These are phyloP conservation scores for Sebastes alutus DNA, from an alignment of 2,797 vertebrate species.

Conservation along the genomic window DNA sequence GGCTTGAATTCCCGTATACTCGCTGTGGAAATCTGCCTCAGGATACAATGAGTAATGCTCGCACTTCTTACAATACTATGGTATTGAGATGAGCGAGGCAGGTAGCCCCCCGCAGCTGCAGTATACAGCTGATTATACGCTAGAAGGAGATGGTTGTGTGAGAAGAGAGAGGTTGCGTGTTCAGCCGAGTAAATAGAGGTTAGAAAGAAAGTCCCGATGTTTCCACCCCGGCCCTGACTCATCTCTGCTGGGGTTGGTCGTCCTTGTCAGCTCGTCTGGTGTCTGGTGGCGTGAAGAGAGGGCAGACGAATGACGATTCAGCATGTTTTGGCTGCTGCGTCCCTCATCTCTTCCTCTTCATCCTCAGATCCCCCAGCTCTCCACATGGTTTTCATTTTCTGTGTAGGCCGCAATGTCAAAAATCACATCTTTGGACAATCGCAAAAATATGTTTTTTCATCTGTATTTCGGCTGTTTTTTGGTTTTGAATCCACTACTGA, in stretches of 20 bases:
- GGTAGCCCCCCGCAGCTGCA: conserved; percentile 21
- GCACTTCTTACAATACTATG: neutral
- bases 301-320: conserved; percentile 33
- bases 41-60: conserved; percentile 51
- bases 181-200: conserved; percentile 33
- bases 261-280: conserved; percentile 36
- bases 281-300: conserved; percentile 20
- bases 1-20: conserved; percentile 2
- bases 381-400: conserved; percentile 51
- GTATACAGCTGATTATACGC: neutral
- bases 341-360: conserved; percentile 10
- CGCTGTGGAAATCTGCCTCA: conserved; percentile 17
- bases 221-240: conserved; percentile 30
- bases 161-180: conserved; percentile 1
- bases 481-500: conserved; percentile 1
- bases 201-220: conserved; percentile 10
- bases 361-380: conserved; percentile 16
- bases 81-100: conserved; percentile 20
- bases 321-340: conserved; percentile 3
- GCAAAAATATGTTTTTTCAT: conserved; percentile 28
- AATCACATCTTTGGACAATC: conserved; percentile 33
- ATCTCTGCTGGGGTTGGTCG: conserved; percentile 28
- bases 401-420: conserved; percentile 33
- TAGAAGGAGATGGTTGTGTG: neutral
- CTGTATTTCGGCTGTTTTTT: conserved; percentile 25